A percentile compares a stretch with the other conserved stretches of the same genome.
These are phyloP conservation scores for Zaprionus nigranus DNA, from an alignment of 1,140 invertebrate species.

Conservation along the genomic window DNA sequence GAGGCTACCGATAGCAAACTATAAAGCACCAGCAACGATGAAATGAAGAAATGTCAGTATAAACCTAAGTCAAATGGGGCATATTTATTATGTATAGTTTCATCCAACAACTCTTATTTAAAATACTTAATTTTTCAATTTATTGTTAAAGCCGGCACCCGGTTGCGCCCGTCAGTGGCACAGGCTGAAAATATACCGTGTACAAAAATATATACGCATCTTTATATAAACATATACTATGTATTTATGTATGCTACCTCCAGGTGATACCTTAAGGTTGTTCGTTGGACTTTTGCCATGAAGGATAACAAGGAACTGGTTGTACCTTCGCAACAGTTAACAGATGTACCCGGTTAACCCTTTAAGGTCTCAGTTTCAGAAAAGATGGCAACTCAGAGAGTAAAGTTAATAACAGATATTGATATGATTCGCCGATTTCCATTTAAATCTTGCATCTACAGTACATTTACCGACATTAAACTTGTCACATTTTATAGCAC, in stretches of 20 bases:
- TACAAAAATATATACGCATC: constrained; percentile 12
- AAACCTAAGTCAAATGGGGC: constrained; percentile 26
- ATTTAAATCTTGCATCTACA: not conserved
- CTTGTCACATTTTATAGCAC: not conserved
- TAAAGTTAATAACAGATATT: constrained; percentile 1
- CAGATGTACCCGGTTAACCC: constrained; percentile 30
- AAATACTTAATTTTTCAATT: constrained; percentile 67
- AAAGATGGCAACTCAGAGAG: not conserved
- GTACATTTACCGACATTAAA: not conserved
- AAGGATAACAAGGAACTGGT: constrained; percentile 72
- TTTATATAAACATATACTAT: constrained; percentile 3
- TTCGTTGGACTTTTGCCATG: constrained; percentile 45
- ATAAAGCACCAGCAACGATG: constrained; percentile 23
- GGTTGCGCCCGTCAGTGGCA: constrained; percentile 14
- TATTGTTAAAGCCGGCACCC: constrained; percentile 42
- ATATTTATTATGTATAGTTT: constrained; percentile 44
- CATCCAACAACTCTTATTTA: constrained; percentile 59
- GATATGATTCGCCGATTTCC: not conserved
- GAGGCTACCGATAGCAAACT: constrained; percentile 70
- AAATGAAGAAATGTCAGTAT: constrained; percentile 21
- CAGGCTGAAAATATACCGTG: constrained; percentile 51
- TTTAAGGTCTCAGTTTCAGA: constrained; percentile 11
- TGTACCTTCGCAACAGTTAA: constrained; percentile 13
- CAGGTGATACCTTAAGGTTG: constrained; percentile 26
- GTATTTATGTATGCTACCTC: constrained; percentile 27